Base-by-base conservation (phyloP, 2,113 vertebrate genomes). In the Rhinopithecus roxellana region DNA sequence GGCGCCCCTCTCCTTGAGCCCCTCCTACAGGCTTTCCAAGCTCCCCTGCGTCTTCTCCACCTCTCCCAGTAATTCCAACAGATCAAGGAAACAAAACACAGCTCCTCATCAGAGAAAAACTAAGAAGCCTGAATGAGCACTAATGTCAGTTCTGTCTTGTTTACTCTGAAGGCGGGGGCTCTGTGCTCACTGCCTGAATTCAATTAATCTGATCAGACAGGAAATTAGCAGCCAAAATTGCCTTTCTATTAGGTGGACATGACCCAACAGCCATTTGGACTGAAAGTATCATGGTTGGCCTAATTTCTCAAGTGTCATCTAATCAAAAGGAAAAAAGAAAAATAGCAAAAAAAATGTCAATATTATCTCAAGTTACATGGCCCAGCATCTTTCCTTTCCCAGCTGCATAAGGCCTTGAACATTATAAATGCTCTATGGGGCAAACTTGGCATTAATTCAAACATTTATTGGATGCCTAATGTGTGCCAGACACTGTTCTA, bases 191-290 rank as follows among this genome's bases (percentile, higher is more conserved):
- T 78, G n/a, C 40, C 78, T 95, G 81, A 97, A 96, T 97, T 97
- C 78, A 97, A 70, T 97, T 93, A 95, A 94, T 97, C 67, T 92
- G 77, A 90, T 77, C 77, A 95, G 97, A 97, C 95, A 94, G 94
- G 74, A 95, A 97, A 97, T 97, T 93, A 97, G 94, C 88, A 84
- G 43, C 20, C 57, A 14, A 89, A 90, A 96, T 70, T 90, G 84
- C 94, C 92, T 97, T 97, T 87, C 88, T 97, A 79, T 94, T 94
- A 64, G 74, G 87, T 95, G 96, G 94, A 97, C 74, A 88, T 43
- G 74, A 96, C 93, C 92, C 90, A 85, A 30, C 23, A 32, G 88
- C 79, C 61, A 43, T 74, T 79, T 92, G 89, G 87, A 88, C 59
- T 89, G 75, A 97, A 94, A 93, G 59, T 79, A 35, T 70, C 84